Conservation (phyloP, 64 coral and sea anemone species). For the Acropora tenuis region DNA sequence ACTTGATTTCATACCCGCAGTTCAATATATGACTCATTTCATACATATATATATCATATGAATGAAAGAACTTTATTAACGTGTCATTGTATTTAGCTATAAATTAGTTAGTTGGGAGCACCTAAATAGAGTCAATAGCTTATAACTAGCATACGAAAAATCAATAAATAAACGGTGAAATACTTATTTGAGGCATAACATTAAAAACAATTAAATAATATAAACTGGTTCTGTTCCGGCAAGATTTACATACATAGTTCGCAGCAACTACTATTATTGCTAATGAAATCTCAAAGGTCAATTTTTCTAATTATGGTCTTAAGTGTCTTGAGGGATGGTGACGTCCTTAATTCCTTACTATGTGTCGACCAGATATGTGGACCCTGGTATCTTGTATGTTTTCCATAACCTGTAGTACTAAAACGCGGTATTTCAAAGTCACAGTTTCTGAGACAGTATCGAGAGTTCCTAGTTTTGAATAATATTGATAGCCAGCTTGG, state of each 20-base stretch:
- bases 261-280: slow-evolving; percentile 16
- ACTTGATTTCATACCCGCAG: no score
- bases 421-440: slow-evolving; percentile 41
- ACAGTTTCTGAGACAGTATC: slow-evolving; percentile 8
- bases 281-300: neutral
- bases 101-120: neutral
- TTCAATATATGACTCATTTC: no score
- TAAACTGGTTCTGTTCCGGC: neutral
- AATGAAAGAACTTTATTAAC: slow-evolving; percentile 14
- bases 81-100: slow-evolving; percentile 13
- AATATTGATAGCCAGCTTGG: slow-evolving; percentile 2
- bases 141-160: neutral
- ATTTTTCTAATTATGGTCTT: neutral
- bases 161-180: neutral
- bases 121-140: neutral
- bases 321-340: neutral
- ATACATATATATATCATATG: neutral
- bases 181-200: no score
- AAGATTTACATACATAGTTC: neutral
- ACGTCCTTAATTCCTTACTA: neutral
- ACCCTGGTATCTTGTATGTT: slow-evolving; percentile 11
- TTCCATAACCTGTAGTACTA: slow-evolving; percentile 5
- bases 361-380: slow-evolving; percentile 11
- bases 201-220: neutral
- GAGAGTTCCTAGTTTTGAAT: neutral